Percentiles rank a stretch among this genome's conserved stretches.
Evolutionary conservation across 2,888 invertebrate genomes (phyloP).

Genomic region (Xestia xanthographa): DNA sequence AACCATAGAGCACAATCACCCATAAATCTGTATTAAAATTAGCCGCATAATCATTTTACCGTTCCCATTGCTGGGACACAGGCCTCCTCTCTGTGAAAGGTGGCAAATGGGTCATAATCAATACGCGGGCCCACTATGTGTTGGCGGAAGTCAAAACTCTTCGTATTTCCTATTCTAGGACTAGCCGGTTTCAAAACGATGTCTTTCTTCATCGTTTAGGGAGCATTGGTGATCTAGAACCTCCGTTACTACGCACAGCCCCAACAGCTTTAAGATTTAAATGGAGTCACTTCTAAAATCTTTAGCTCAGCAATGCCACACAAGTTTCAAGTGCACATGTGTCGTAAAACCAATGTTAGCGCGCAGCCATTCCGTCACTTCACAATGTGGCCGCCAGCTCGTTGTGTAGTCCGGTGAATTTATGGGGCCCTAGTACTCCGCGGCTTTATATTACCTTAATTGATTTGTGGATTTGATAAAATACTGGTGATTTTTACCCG

Average conservation of each 20-base stretch:
- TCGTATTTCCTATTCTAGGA: neutral
- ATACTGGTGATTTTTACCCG: too few relatives aligned
- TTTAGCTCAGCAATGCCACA: constrained; percentile 72
- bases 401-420: constrained; percentile 49
- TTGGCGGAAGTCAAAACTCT: neutral
- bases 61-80: neutral
- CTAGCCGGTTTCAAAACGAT: neutral
- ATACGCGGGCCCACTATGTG: neutral
- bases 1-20: neutral
- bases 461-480: constrained; percentile 42
- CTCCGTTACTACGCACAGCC: neutral
- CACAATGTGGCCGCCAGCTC: constrained; percentile 52
- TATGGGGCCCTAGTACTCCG: constrained; percentile 50
- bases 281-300: constrained; percentile 64
- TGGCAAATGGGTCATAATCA: neutral
- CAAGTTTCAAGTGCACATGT: constrained; percentile 73
- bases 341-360: constrained; percentile 84
- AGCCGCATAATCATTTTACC: neutral
- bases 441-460: constrained; percentile 33
- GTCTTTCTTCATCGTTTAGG: neutral
- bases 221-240: neutral
- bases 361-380: constrained; percentile 62
- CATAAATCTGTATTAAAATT: neutral
- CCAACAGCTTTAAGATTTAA: neutral
- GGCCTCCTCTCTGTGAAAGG: neutral